Base-by-base conservation (phyloP, 2,797 vertebrate species). In the Champsocephalus gunnari region DNA sequence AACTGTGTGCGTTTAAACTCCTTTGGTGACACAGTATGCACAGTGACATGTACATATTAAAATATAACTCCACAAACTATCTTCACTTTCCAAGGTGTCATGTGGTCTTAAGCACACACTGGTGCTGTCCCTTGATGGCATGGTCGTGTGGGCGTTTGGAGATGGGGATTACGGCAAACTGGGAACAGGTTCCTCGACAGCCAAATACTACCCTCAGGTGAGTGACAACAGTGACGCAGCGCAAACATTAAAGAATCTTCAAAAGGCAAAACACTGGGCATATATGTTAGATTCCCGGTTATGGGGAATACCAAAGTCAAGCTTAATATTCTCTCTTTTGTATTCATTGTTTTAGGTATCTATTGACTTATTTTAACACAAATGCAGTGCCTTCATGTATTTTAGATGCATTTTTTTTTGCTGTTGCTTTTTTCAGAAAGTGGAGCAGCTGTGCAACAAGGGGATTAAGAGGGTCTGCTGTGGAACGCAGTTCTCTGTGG, bases 141-240 rank as follows among this genome's bases (percentile, higher is more conserved):
- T 89, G 92, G 92, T 87, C 3, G 89, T 96, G 32, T 96, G 95
- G 95, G 94, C 95, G 1, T 96, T 96, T 54, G 95, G 95, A 81
- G 95, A 96, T 51, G 95, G 95, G 5, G 95, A 96, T 86, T 95
- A 95, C 78, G 95, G 95, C 8, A 96, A 96, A 90, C 61, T 96
- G 56, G 95, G 95, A 21, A 94, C 93, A 0, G 95, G 95, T 65
- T 94, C 93, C 17, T 96, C 94, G 21, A 95, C 94, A 21, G 94
- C 95, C 1, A 96, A 96, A 77, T 96, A 94, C 72, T 95, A 95
- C 76, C 95, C 95, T 67, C 95, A 96, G 93, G 95, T 95, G 87
- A 73, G 49, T 65, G 34, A 38, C 49, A 10, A 21, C 3, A 0
- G 21, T 16, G 13, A 34, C 28, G 12, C 59, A 62, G 14, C 34